Evolutionary conservation across 2,888 invertebrate species (phyloP).

Genomic region (Brachynemurus nebulosus): DNA sequence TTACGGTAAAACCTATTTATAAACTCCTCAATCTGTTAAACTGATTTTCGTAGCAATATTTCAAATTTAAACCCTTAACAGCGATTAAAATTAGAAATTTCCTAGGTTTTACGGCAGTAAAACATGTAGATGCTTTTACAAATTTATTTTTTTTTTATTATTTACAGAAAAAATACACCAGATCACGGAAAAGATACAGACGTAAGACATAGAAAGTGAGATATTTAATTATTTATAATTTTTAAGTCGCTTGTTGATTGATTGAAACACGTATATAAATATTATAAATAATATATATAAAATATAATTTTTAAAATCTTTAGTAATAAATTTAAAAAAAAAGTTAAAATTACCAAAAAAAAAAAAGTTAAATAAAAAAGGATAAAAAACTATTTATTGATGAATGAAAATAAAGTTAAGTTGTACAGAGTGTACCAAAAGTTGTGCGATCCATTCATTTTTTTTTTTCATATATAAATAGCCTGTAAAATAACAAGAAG

Average conservation of each 20-base stretch:
- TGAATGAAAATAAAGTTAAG: not conserved
- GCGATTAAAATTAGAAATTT: too few relatives aligned
- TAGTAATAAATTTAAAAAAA: constrained; percentile 7
- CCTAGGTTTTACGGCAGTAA: too few relatives aligned
- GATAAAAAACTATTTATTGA: constrained; percentile 4
- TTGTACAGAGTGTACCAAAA: constrained; percentile 1
- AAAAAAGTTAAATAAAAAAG: constrained; percentile 5
- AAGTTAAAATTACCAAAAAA: constrained; percentile 5
- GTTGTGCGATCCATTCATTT: constrained; percentile 6
- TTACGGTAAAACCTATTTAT: too few relatives aligned
- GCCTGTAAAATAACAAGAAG: not conserved
- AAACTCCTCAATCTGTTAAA: too few relatives aligned
- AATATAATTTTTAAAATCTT: constrained; percentile 9
- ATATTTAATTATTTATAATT: not conserved
- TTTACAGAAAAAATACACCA: constrained; percentile 34
- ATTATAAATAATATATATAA: constrained; percentile 4
- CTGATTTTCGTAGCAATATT: too few relatives aligned
- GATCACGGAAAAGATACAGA: constrained; percentile 35
- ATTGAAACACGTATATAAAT: constrained; percentile 8
- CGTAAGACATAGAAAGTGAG: constrained; percentile 35
- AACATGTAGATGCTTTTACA: too few relatives aligned
- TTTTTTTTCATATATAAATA: constrained; percentile 3
- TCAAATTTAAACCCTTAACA: too few relatives aligned
- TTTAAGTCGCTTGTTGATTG: constrained; percentile 8
- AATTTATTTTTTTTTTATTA: too few relatives aligned